These are phyloP conservation scores for Poeciliopsis presidionis DNA, from an alignment of 2,797 vertebrate species.

Conservation along the genomic window DNA sequence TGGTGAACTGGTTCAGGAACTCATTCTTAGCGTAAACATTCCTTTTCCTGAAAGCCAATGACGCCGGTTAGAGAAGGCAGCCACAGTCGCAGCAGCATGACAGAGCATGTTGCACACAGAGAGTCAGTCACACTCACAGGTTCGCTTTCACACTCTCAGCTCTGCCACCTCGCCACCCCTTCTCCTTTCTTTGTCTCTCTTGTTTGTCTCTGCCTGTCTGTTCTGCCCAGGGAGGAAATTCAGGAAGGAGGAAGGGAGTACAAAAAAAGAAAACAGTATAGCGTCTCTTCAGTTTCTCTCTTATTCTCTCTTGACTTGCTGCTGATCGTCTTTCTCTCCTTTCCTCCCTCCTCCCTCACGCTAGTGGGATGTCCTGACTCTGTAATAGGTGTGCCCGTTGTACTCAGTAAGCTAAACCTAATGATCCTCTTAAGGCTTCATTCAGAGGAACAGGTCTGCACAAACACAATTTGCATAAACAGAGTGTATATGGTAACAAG, in stretches of 20 bases:
- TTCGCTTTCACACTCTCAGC: conserved; percentile 45
- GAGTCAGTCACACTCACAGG: conserved; percentile 57
- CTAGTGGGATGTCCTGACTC: conserved; percentile 81
- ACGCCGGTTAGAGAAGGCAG: conserved; percentile 53
- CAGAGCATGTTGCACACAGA: conserved; percentile 73
- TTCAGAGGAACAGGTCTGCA: conserved; percentile 55
- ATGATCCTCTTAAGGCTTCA: conserved; percentile 79
- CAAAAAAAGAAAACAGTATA: conserved; percentile 24
- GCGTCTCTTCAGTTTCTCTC: conserved; percentile 51
- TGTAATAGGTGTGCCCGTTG: conserved; percentile 70
- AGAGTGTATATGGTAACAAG: conserved; percentile 7
- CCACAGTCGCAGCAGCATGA: conserved; percentile 69
- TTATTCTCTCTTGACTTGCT: conserved; percentile 53
- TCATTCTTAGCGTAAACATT: conserved; percentile 74
- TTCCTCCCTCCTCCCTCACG: conserved; percentile 31
- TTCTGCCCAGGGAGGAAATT: conserved; percentile 49
- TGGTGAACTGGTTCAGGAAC: conserved; percentile 74
- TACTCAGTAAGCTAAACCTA: conserved; percentile 71
- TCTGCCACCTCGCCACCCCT: conserved; percentile 26
- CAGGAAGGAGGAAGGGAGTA: conserved; percentile 42
- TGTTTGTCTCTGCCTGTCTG: conserved; percentile 53
- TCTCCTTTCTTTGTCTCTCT: conserved; percentile 50
- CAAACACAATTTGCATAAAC: conserved; percentile 37
- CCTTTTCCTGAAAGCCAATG: conserved; percentile 66
- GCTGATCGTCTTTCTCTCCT: conserved; percentile 26